phyloP scores from a whole-genome alignment of 2,888 invertebrate genomes.

The Thelaira solivaga region DNA sequence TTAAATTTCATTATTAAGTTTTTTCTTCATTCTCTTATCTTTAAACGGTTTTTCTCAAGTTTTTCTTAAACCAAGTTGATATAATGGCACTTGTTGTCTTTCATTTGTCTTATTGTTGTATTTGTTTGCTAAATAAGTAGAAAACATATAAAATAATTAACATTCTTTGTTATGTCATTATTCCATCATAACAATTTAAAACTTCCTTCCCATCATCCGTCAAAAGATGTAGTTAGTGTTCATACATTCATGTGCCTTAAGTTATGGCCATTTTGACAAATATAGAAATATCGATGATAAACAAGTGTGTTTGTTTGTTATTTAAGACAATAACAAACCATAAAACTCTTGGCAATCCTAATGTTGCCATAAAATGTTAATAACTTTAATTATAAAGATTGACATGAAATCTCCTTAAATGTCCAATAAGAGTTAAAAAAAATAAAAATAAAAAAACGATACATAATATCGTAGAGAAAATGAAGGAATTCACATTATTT shows the following conservation, averaged over 20 bases:
- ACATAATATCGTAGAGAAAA: background rate
- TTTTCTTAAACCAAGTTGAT: no score
- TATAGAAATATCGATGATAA: slow-evolving; percentile 31
- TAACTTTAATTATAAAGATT: slow-evolving; percentile 60
- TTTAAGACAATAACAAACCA: background rate
- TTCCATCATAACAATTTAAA: slow-evolving; percentile 49
- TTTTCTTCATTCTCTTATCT: no score
- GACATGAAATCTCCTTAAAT: slow-evolving; percentile 59
- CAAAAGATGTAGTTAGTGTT: slow-evolving; percentile 21
- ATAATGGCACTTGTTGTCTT: slow-evolving; percentile 28
- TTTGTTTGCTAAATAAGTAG: background rate
- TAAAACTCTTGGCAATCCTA: slow-evolving; percentile 11
- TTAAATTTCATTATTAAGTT: no score
- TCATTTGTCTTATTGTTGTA: background rate
- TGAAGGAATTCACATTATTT: slow-evolving; percentile 17
- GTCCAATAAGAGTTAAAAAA: slow-evolving; percentile 16
- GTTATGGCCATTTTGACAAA: slow-evolving; percentile 58
- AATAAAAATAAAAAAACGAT: background rate
- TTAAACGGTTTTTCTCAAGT: no score
- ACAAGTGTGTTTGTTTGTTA: slow-evolving; percentile 36
- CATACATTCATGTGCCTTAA: slow-evolving; percentile 22
- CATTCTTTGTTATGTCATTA: slow-evolving; percentile 43
- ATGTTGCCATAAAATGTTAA: slow-evolving; percentile 54
- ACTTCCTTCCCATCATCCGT: slow-evolving; percentile 49
- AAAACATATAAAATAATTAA: slow-evolving; percentile 21